Evolutionary conservation across 2,113 vertebrate species (phyloP).

Genomic region (Elanoides forficatus): DNA sequence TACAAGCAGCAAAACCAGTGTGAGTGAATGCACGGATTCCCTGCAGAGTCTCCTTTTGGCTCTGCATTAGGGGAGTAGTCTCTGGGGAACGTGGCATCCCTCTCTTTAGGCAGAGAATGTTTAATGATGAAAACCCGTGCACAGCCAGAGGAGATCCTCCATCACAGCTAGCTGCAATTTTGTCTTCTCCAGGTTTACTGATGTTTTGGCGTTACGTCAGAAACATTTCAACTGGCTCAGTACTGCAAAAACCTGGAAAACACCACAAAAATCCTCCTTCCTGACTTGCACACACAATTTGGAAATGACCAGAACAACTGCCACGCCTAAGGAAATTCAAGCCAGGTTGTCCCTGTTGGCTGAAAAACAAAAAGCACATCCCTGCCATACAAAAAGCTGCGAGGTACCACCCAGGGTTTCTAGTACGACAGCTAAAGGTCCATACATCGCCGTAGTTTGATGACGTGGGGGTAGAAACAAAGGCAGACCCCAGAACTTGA

Average conservation of each 20-base stretch:
- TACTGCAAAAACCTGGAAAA: neutral
- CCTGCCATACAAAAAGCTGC: neutral
- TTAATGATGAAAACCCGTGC: neutral
- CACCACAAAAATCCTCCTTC: neutral
- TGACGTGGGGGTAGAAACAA: neutral
- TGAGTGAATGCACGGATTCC: neutral
- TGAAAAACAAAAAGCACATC: neutral
- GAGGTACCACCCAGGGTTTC: neutral
- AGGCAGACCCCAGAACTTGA: neutral
- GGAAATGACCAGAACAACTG: neutral
- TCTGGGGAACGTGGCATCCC: neutral
- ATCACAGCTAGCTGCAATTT: neutral
- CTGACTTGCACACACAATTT: neutral
- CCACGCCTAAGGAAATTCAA: neutral
- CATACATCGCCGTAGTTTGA: fast-evolving
- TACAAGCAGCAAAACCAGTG: neutral
- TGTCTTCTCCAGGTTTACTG: neutral
- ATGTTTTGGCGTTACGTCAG: neutral
- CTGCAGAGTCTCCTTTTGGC: neutral
- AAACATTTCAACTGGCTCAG: neutral
- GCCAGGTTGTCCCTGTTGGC: neutral
- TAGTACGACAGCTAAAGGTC: too few relatives aligned
- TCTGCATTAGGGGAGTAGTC: neutral
- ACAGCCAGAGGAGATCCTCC: neutral
- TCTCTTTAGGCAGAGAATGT: neutral